These are phyloP conservation scores for Cyclargus thomasi DNA, from an alignment of 1,140 invertebrate species.

Conservation along the genomic window DNA sequence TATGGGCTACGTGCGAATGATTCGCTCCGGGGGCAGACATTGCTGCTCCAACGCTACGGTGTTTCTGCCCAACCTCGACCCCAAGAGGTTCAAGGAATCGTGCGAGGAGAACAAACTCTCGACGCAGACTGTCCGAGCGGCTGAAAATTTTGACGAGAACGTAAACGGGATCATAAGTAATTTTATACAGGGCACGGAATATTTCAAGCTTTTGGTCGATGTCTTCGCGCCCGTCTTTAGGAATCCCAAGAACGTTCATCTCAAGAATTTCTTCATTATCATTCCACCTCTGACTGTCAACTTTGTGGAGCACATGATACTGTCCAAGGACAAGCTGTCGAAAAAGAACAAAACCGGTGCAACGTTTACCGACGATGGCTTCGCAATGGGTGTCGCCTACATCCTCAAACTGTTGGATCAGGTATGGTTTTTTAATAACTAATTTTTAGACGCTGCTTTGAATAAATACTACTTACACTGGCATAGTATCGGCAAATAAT, in stretches of 20 bases:
- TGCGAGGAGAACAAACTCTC: conserved; percentile 77
- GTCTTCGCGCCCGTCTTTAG: conserved; percentile 94
- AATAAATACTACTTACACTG: too few relatives aligned
- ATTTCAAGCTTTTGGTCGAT: conserved; percentile 95
- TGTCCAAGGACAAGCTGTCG: conserved; percentile 94
- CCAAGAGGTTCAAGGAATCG: conserved; percentile 78
- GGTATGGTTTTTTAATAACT: too few relatives aligned
- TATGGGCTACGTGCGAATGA: conserved; percentile 95
- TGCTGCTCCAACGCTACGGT: conserved; percentile 93
- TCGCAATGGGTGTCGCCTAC: conserved; percentile 93
- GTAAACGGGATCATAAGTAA: conserved; percentile 88
- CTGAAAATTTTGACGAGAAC: conserved; percentile 84
- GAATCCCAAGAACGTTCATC: conserved; percentile 90
- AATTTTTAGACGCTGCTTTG: too few relatives aligned
- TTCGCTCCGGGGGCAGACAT: conserved; percentile 94
- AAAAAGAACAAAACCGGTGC: conserved; percentile 91
- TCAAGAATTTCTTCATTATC: conserved; percentile 95
- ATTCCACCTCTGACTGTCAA: conserved; percentile 96
- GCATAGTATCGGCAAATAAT: too few relatives aligned
- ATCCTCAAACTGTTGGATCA: conserved; percentile 83
- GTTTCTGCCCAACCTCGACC: conserved; percentile 91
- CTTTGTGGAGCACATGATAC: conserved; percentile 94
- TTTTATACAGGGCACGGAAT: conserved; percentile 95
- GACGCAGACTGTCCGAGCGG: conserved; percentile 78
- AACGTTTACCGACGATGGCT: conserved; percentile 98